Percentiles rank a stretch among this genome's conserved stretches.
Evolutionary conservation across 1,140 invertebrate species (phyloP).

Genomic region (Whitmania pigra): DNA sequence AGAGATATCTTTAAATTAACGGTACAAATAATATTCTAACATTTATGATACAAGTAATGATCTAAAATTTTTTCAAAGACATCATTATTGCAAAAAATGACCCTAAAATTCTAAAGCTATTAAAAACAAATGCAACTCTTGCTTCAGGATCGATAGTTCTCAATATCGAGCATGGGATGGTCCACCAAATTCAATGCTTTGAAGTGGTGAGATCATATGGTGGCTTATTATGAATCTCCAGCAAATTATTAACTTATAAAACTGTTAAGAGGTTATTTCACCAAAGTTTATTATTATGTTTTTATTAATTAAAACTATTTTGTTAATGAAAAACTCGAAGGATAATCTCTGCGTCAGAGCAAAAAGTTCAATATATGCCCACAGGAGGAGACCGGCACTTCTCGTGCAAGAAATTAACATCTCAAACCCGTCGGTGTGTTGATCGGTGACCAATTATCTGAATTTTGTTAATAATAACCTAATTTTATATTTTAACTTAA

Average conservation of each 20-base stretch:
- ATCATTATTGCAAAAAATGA: too few species aligned
- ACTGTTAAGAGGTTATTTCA: too few species aligned
- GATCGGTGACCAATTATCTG: too few species aligned
- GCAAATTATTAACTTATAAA: conserved; percentile 19
- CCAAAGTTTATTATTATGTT: too few species aligned
- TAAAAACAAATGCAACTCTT: not conserved
- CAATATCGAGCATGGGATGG: conserved; percentile 54
- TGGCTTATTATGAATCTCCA: conserved; percentile 19
- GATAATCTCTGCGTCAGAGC: conserved; percentile 53
- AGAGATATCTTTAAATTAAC: too few species aligned
- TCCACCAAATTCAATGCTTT: conserved; percentile 50
- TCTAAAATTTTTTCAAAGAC: too few species aligned
- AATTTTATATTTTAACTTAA: too few species aligned
- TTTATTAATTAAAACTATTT: too few species aligned
- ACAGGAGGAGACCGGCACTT: conserved; percentile 59
- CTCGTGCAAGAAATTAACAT: conserved; percentile 67
- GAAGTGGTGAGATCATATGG: conserved; percentile 33
- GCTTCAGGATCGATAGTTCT: conserved; percentile 31
- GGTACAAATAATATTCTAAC: too few species aligned
- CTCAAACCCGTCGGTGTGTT: conserved; percentile 53
- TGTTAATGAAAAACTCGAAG: conserved; percentile 33
- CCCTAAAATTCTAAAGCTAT: too few species aligned
- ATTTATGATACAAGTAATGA: too few species aligned
- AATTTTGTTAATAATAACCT: too few species aligned
- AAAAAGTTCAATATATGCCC: conserved; percentile 61